phyloP scores from a whole-genome alignment of 2,797 vertebrate genomes.

The Poeciliopsis presidionis region DNA sequence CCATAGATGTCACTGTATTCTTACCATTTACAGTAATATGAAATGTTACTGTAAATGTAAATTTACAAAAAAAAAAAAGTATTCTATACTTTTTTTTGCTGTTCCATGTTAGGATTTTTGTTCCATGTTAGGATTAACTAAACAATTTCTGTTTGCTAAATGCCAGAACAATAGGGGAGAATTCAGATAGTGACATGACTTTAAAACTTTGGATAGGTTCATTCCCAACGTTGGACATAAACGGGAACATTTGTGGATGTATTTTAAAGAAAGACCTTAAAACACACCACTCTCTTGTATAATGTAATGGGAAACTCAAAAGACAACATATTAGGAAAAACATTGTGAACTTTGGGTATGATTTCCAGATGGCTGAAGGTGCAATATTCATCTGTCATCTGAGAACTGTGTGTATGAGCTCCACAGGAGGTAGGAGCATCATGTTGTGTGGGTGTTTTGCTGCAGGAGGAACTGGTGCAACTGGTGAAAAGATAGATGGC shows the following conservation, averaged over 20 bases:
- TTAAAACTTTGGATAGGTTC: background rate
- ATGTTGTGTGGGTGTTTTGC: background rate
- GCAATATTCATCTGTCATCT: background rate
- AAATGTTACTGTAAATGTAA: background rate
- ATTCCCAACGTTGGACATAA: background rate
- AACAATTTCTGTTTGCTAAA: background rate
- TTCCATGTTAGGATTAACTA: background rate
- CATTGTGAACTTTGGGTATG: background rate
- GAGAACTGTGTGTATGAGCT: background rate
- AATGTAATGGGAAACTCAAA: background rate
- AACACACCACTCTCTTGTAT: background rate
- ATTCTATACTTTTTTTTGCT: background rate
- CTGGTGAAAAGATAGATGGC: background rate
- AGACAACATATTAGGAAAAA: background rate
- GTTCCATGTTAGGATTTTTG: background rate
- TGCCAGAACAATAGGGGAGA: background rate
- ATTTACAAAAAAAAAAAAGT: too few relatives aligned
- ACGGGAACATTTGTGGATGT: background rate
- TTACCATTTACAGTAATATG: background rate
- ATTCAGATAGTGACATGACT: background rate
- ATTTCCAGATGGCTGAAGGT: background rate
- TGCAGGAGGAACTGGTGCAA: slow-evolving; percentile 1
- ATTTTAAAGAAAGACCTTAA: background rate
- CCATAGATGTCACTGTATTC: background rate
- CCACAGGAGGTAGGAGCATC: background rate